These are phyloP conservation scores for Tipula vernalis DNA, from an alignment of 2,888 invertebrate species.

Conservation along the genomic window DNA sequence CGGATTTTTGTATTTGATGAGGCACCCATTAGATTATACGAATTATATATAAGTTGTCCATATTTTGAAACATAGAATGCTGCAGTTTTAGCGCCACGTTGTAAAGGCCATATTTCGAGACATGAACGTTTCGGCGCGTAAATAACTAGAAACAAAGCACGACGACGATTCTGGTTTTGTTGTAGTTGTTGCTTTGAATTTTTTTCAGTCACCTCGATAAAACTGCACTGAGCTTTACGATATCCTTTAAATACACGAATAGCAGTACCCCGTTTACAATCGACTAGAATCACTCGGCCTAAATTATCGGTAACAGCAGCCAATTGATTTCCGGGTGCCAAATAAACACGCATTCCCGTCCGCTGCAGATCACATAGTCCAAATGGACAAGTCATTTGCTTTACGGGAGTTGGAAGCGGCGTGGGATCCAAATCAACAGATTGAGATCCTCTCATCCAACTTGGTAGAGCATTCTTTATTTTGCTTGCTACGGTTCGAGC, in stretches of 20 bases:
- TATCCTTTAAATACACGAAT: constrained; percentile 91
- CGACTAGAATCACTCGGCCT: constrained; percentile 78
- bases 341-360: constrained; percentile 56
- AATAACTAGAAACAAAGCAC: constrained; percentile 73
- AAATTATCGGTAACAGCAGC: constrained; percentile 75
- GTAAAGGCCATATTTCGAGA: constrained; percentile 85
- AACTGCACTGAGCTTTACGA: constrained; percentile 89
- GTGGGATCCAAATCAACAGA: constrained; percentile 29
- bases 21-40: constrained; percentile 68
- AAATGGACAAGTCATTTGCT: constrained; percentile 64
- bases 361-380: constrained; percentile 70
- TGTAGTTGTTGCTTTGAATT: constrained; percentile 25
- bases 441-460: constrained; percentile 43
- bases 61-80: constrained; percentile 82
- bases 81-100: constrained; percentile 79
- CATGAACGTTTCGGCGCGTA: constrained; percentile 87
- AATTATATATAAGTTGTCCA: constrained; percentile 66
- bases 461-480: constrained; percentile 61
- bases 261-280: constrained; percentile 64
- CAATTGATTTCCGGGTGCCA: constrained; percentile 60
- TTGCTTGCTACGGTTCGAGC: constrained; percentile 84
- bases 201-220: constrained; percentile 70
- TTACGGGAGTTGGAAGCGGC: constrained; percentile 33
- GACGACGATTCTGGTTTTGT: constrained; percentile 26
- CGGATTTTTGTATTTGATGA: constrained; percentile 42